phyloP scores from a whole-genome alignment of 2,113 vertebrate genomes.

The Oostethus manadensis region DNA sequence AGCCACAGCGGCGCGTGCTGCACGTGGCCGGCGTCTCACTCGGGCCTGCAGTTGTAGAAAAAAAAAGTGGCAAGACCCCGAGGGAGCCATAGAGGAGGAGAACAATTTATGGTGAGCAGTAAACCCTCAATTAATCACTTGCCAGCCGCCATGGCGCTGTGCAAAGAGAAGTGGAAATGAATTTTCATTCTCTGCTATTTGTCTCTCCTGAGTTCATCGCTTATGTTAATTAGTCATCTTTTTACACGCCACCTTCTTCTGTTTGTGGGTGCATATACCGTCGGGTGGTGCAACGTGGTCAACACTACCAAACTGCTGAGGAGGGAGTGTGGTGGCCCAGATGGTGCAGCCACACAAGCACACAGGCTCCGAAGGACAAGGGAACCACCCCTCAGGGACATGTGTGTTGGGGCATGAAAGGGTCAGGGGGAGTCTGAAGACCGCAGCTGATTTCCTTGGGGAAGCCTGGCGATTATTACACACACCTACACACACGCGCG shows the following conservation, averaged over 20 bases:
- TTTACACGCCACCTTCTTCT: conserved; percentile 64
- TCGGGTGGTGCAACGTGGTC: conserved; percentile 53
- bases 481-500: conserved; percentile 16
- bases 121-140: conserved; percentile 91
- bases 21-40: conserved; percentile 39
- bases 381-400: conserved; percentile 74
- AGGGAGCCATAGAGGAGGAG: conserved; percentile 70
- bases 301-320: conserved; percentile 49
- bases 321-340: conserved; percentile 51
- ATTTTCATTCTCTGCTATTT: conserved; percentile 87
- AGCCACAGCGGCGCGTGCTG: conserved; percentile 13
- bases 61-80: conserved; percentile 58
- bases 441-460: conserved; percentile 93
- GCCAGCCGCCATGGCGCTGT: conserved; percentile 78
- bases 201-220: conserved; percentile 85
- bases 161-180: conserved; percentile 87
- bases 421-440: conserved; percentile 74
- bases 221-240: conserved; percentile 85
- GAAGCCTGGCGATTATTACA: conserved; percentile 73
- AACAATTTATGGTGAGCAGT: conserved; percentile 85
- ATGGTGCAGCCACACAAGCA: conserved; percentile 39
- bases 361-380: conserved; percentile 67
- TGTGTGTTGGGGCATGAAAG: conserved; percentile 70
- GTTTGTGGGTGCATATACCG: conserved; percentile 5
- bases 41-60: conserved; percentile 60